Evolutionary conservation across 1,140 invertebrate species (phyloP), one percentile per base, ranked within the genome.

Genomic region (Psilanteris sp.): DNA sequence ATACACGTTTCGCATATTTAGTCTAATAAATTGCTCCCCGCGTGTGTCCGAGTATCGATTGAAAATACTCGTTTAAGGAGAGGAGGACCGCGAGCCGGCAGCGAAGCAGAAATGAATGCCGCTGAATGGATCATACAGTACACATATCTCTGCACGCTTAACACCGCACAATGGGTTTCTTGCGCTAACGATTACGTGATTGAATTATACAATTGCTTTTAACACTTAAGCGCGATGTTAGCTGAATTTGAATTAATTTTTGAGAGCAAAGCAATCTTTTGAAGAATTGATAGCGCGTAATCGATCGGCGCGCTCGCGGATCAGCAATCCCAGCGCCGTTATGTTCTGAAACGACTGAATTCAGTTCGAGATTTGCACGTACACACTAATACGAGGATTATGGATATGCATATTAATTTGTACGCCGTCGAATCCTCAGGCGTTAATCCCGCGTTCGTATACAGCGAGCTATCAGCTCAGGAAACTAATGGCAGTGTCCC

Each of bases 401-500:
- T 72, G 62, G 62, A 72, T 54, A 66, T 66, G 46, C 68, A 59
- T 77, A 77, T 64, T 67, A 74, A 79, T 79, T 73, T 54, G 41
- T 39, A 10, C 32, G 48, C 52, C 39, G 48, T 67, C 74, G 70
- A 79, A 77, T 77, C 73, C 78, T 78, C 73, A 36, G 73, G 70
- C 73, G 64, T 41, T 80, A 79, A 79, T 80, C 73, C 77, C 41
- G 44, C 64, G 62, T 68, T 55, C 66, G 55, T 76, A 46, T 62
- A 72, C 61, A 75, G 62, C 57, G 54, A 77, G 67, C 54, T 64
- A 77, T 79, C 70, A 75, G 66, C 55, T 55, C 48, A 66, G 70
- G 74, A 77, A 80, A 82, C 78, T 80, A 82, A 82, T 80, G 75
- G 79, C 77, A 73, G 77, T 78, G 7, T 10, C 4, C 11, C 18